Conservation (phyloP, 2,797 vertebrate species). For the Serranus cabrilla region DNA sequence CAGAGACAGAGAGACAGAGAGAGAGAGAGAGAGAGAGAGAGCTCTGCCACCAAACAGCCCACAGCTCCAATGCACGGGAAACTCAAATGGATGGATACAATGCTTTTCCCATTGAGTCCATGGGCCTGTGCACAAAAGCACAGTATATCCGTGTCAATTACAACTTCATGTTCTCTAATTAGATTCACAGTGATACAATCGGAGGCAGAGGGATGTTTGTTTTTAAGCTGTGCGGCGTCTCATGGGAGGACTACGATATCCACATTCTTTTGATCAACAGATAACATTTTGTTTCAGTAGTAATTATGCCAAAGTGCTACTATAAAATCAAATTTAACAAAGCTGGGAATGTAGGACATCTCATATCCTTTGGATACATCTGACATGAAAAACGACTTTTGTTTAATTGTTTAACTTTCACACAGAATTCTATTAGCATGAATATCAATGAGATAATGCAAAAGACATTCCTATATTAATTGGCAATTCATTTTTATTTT, state of each 20-base stretch:
- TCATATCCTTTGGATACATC: conserved; percentile 8
- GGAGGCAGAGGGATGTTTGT: conserved; percentile 24
- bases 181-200: conserved; percentile 6
- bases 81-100: conserved; percentile 4
- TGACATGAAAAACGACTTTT: not conserved
- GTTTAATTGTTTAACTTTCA: not conserved
- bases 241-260: conserved; percentile 15
- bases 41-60: conserved; percentile 17
- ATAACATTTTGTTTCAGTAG: conserved; percentile 12
- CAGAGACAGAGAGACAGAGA: conserved; percentile 9
- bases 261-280: conserved; percentile 43
- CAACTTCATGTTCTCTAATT: conserved; percentile 6
- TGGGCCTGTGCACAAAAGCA: not conserved
- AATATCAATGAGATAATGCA: not conserved
- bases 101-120: not conserved
- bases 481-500: no score
- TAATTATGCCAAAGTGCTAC: conserved; percentile 39
- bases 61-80: not conserved
- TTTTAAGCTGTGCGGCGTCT: conserved; percentile 12
- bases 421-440: not conserved
- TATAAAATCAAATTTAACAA: conserved; percentile 6
- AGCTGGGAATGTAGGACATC: conserved; percentile 26
- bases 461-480: not conserved
- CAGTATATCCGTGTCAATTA: conserved; percentile 6
- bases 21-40: conserved; percentile 12